These are phyloP conservation scores for Takifugu ocellatus DNA, from an alignment of 2,797 vertebrate genomes.

Conservation along the genomic window DNA sequence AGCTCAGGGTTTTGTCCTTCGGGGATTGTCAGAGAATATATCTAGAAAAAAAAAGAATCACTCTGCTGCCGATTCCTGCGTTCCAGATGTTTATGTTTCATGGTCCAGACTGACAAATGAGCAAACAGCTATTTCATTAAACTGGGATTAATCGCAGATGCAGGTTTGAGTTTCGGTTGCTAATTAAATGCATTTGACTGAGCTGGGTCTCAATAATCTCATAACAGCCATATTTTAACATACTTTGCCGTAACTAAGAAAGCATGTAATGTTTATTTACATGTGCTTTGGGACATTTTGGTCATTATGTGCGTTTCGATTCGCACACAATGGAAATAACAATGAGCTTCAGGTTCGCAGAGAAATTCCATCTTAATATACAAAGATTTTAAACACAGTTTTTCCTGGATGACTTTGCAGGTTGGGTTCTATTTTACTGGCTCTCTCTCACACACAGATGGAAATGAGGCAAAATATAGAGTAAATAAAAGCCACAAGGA, in stretches of 20 bases:
- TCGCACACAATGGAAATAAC: neutral
- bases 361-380: neutral
- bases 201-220: slow-evolving; percentile 3
- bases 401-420: neutral
- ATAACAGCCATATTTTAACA: slow-evolving; percentile 1
- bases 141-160: slow-evolving; percentile 17
- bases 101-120: slow-evolving; percentile 34
- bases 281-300: neutral
- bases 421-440: neutral
- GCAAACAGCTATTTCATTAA: slow-evolving; percentile 30
- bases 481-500: neutral
- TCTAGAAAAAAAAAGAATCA: slow-evolving; percentile 9
- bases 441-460: neutral
- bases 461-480: neutral
- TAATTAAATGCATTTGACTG: slow-evolving; percentile 6
- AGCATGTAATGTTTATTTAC: neutral
- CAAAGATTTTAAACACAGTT: neutral
- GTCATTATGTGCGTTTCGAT: neutral
- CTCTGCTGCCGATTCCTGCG: slow-evolving; percentile 27
- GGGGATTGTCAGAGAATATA: slow-evolving; percentile 18
- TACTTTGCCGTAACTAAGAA: slow-evolving; percentile 3
- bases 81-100: slow-evolving; percentile 43
- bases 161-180: slow-evolving; percentile 8
- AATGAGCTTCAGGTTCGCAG: neutral
- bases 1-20: slow-evolving; percentile 14